Conservation (phyloP, 2,797 vertebrate genomes). For the Melanotaenia pygmaea region DNA sequence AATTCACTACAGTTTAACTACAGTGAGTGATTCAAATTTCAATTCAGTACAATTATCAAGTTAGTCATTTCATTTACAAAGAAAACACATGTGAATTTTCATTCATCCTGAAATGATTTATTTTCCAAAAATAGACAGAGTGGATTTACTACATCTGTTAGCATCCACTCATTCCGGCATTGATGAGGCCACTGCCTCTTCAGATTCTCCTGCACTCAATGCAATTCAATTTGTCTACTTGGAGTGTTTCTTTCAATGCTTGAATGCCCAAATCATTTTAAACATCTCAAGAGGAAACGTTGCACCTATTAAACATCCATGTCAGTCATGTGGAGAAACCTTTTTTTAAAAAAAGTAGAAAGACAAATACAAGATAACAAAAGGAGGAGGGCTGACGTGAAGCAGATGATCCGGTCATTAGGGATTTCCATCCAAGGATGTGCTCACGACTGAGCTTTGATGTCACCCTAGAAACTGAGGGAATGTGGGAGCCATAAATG, state of each 20-base stretch:
- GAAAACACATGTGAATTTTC: not conserved
- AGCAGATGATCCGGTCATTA: not conserved
- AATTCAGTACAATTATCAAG: no score
- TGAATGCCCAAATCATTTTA: slow-evolving; percentile 55
- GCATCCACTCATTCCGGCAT: not conserved
- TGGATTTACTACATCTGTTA: not conserved
- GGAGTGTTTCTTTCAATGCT: slow-evolving; percentile 17
- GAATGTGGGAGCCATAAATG: slow-evolving; percentile 14
- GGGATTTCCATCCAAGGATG: not conserved
- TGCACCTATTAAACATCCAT: slow-evolving; percentile 61
- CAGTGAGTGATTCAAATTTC: no score
- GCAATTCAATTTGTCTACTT: not conserved
- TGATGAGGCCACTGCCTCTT: not conserved
- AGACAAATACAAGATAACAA: not conserved
- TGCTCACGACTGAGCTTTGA: not conserved
- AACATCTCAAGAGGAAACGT: slow-evolving; percentile 55
- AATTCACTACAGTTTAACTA: no score
- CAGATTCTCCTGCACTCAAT: not conserved
- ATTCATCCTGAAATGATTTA: not conserved
- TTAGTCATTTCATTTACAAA: not conserved
- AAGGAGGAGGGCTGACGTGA: not conserved
- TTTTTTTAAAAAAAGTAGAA: not conserved
- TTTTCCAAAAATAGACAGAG: not conserved
- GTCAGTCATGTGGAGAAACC: slow-evolving; percentile 9
- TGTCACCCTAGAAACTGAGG: not conserved